phyloP scores from a whole-genome alignment of 2,797 vertebrate genomes.

The Galago senegalensis region DNA sequence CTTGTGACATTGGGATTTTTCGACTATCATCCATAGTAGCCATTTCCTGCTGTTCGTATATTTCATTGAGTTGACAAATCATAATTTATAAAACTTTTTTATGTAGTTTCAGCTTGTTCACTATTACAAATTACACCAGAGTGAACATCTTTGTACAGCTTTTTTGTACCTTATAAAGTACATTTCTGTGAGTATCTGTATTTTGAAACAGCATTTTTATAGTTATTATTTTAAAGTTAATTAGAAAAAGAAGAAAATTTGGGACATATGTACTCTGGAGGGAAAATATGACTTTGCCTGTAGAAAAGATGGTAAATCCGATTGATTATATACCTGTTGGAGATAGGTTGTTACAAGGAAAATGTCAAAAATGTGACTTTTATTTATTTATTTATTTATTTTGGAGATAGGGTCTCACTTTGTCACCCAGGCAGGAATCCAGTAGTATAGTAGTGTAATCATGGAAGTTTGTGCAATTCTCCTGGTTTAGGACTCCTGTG shows the following conservation, averaged over 20 bases:
- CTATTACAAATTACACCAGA: background rate
- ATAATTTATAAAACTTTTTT: conserved; percentile 13
- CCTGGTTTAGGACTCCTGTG: too few species aligned
- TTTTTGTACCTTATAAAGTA: background rate
- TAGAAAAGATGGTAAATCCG: background rate
- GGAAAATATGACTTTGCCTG: background rate
- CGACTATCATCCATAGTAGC: background rate
- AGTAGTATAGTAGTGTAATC: too few species aligned
- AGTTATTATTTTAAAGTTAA: background rate
- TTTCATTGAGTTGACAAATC: background rate
- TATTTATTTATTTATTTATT: too few species aligned
- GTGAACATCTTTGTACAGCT: conserved; percentile 34
- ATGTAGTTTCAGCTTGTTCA: conserved; percentile 5
- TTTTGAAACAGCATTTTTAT: conserved; percentile 32
- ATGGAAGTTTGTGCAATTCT: too few species aligned
- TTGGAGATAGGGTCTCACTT: too few species aligned
- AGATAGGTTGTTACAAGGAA: background rate
- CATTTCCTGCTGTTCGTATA: background rate
- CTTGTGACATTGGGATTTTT: conserved; percentile 53
- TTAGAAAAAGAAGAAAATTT: background rate
- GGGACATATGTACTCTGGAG: background rate
- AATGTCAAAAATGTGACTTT: background rate
- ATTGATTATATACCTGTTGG: background rate
- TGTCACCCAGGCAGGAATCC: too few species aligned
- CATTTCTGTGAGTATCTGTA: background rate